These are phyloP conservation scores for Rafetus swinhoei DNA, from an alignment of 2,113 vertebrate species.

Conservation along the genomic window DNA sequence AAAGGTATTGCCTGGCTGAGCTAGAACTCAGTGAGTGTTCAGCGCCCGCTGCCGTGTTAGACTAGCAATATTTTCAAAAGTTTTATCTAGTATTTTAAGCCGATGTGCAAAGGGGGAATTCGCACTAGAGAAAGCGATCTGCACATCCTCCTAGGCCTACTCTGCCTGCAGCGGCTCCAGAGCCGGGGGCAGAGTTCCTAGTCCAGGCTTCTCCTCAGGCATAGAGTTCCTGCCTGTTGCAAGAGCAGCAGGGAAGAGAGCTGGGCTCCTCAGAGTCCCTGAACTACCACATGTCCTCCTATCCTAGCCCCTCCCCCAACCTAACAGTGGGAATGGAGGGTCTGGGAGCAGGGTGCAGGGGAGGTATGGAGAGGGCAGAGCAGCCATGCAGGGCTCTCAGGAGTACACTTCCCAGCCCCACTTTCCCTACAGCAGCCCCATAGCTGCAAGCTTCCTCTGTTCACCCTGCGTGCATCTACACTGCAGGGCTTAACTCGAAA, in stretches of 20 bases:
- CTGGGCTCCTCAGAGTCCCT: not conserved
- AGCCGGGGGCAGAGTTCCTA: not conserved
- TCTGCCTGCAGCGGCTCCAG: not conserved
- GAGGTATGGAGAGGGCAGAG: not conserved
- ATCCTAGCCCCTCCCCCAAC: not conserved
- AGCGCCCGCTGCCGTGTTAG: not conserved
- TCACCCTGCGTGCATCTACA: not conserved
- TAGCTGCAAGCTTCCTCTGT: not conserved
- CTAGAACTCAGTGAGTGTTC: not conserved
- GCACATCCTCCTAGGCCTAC: not conserved
- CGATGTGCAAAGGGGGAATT: fast-evolving
- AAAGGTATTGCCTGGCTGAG: not conserved
- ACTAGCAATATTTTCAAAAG: not conserved
- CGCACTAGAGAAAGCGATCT: not conserved
- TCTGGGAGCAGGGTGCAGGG: not conserved
- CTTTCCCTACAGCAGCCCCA: too few species aligned
- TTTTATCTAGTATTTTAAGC: not conserved
- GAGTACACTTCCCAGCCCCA: not conserved
- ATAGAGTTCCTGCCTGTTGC: not conserved
- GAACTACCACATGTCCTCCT: not conserved
- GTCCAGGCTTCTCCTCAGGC: not conserved
- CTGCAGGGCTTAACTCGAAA: too few species aligned
- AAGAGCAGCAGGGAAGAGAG: not conserved
- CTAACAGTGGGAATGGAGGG: not conserved
- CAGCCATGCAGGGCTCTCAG: not conserved